These are phyloP conservation scores for Epicampocera succincta DNA, from an alignment of 2,888 invertebrate species.

Conservation along the genomic window DNA sequence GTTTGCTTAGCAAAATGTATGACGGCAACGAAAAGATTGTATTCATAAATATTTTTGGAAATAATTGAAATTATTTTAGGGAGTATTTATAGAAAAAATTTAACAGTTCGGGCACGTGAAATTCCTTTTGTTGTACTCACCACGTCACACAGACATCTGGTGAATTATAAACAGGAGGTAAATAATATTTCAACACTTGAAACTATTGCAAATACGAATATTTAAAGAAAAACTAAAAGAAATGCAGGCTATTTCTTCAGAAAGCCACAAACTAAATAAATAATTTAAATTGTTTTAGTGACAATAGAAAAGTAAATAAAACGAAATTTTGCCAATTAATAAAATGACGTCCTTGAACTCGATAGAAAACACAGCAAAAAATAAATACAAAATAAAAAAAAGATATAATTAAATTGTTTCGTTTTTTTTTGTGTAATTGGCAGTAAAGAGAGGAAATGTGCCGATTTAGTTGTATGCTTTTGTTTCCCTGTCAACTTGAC, in stretches of 20 bases:
- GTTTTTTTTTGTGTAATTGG: slow-evolving; percentile 19
- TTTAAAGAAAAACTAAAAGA: slow-evolving; percentile 7
- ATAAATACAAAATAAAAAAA: slow-evolving; percentile 1
- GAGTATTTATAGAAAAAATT: slow-evolving; percentile 33
- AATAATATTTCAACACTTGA: slow-evolving; percentile 40
- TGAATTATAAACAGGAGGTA: slow-evolving; percentile 1
- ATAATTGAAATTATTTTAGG: slow-evolving; percentile 14
- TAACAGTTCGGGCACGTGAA: slow-evolving; percentile 47
- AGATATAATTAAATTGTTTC: not conserved
- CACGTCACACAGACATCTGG: slow-evolving; percentile 1
- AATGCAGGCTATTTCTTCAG: not conserved
- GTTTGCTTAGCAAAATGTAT: not conserved
- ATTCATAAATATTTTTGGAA: slow-evolving; percentile 11
- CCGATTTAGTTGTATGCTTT: not conserved
- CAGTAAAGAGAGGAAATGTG: slow-evolving; percentile 52
- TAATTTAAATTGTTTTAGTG: slow-evolving; percentile 25
- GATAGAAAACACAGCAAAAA: not conserved
- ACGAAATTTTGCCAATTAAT: slow-evolving; percentile 57
- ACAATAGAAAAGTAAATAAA: slow-evolving; percentile 20
- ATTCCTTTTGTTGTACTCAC: slow-evolving; percentile 16
- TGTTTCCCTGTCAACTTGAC: slow-evolving; percentile 11
- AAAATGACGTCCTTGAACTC: slow-evolving; percentile 59
- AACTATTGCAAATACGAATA: slow-evolving; percentile 41
- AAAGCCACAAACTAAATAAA: slow-evolving; percentile 18
- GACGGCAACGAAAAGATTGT: not conserved